Base-by-base conservation (phyloP, 2,113 vertebrate genomes). In the Leptodactylus fuscus region DNA sequence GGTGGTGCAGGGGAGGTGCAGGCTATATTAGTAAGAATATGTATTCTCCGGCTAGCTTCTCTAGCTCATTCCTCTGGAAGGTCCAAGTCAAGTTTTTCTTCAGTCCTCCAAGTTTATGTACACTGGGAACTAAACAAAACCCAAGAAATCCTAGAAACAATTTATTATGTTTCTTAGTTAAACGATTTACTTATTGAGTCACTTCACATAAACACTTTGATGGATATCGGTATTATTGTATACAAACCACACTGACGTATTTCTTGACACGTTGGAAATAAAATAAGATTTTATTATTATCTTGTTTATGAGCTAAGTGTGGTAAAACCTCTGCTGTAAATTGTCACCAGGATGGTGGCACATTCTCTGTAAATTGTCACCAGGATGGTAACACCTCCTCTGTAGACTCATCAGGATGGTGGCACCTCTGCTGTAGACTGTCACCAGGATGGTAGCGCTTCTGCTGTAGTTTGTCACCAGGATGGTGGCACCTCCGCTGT, bases 131-230 rank as follows among this genome's bases (percentile, higher is more conserved):
- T 58, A n/a, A 16, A 77, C 51, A 12, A 53, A 27, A 2, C 1
- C 32, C 1, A 32, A 20, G 29, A 36, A 44, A 22, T 34, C 48
- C 24, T 32, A 34, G 6, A 82, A 53, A 82, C 51, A 48, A 53
- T 81, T 70, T 49, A 81, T 67, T 82, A 65, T 49, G 38, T 48
- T 29, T 11, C 20, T 48, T 29, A 11, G 46, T 38, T 82, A 51
- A 82, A 53, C 32, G 36, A 65, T 82, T 82, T 71, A 70, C 29
- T 67, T 51, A 53, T 38, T 36, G 29, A 82, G n/a, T 82, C 65
- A 46, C 29, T 74, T 22, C 5, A 29, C 36, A 55, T 73, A 73
- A 83, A 83, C 81, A 83, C 34, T 41, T 53, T 55, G 7, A 73
- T n/a, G n/a, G 15, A 53, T 38, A 60, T 73, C 15, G 20, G 13